Base-by-base conservation (phyloP, 2,888 invertebrate species). In the Morinoia aosen region DNA sequence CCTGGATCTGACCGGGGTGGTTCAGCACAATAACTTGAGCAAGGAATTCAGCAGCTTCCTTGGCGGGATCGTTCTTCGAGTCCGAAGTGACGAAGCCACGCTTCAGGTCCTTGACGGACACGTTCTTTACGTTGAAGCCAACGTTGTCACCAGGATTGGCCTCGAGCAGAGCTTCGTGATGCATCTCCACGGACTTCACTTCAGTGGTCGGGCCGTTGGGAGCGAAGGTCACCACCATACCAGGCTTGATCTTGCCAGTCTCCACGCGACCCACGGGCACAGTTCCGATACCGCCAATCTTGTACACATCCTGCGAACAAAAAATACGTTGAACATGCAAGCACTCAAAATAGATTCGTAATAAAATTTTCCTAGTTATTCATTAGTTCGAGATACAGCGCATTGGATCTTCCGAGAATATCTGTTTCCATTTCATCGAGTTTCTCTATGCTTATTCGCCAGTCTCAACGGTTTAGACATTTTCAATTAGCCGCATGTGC, bases 61-160 rank as follows among this genome's bases (percentile, higher is more conserved):
- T 99, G 97, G 99, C 99, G 97, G 99, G 99, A 97, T 98, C 99
- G 98, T 98, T 98, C 98, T 99, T 99, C 97, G 99, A 98, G 98
- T 99, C 99, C 97, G 99, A 99, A 97, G 99, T 99, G 96, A 99
- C 99, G 97, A 98, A 99, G 97, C 99, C 99, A 98, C 99, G 99
- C 98, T 99, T 98, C 98, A 99, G 98, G 97, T 99, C 99, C 98
- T 99, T 99, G 96, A 99, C 99, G 61, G 99, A 99, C 64, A 99
- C 99, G 98, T 99, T 99, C 98, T 99, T 99, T 94, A 99, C 99
- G 98, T 99, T 99, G 98, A 99, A 99, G 97, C 99, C 99, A 97
- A 99, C 99, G 97, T 99, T 99, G 98, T 99, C 99, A 97, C 99
- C 99, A 97, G 99, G 99, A 93, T 99, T 98, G 97, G 99, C 99